These are phyloP conservation scores for Zaprionus inermis DNA, from an alignment of 1,140 invertebrate genomes.

Conservation along the genomic window DNA sequence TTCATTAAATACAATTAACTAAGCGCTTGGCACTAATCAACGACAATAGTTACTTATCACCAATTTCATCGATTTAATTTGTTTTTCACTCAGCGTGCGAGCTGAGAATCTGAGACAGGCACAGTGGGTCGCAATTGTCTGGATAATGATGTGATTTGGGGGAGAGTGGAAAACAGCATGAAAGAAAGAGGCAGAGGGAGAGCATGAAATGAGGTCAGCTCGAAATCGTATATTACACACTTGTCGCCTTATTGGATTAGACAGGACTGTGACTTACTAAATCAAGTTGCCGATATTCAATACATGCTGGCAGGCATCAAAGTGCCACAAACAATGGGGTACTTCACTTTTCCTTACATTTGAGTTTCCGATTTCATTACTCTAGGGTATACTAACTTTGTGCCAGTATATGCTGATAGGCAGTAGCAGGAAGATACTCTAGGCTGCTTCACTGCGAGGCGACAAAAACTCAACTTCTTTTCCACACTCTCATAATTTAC, in stretches of 20 bases:
- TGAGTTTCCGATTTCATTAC: too few relatives aligned
- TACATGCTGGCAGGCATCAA: constrained; percentile 6
- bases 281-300: background rate
- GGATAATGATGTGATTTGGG: background rate
- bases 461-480: too few relatives aligned
- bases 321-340: constrained; percentile 2
- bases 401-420: too few relatives aligned
- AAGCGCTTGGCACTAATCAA: background rate
- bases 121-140: constrained; percentile 11
- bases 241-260: constrained; percentile 30
- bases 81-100: background rate
- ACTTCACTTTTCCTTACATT: background rate
- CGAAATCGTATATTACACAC: constrained; percentile 15
- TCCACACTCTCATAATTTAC: background rate
- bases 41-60: background rate
- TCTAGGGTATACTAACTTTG: too few relatives aligned
- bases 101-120: background rate
- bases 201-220: constrained; percentile 30
- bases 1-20: background rate
- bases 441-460: too few relatives aligned
- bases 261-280: constrained; percentile 1
- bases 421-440: too few relatives aligned
- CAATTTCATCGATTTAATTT: constrained; percentile 14
- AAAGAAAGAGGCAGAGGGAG: background rate
- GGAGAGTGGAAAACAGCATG: background rate